Evolutionary conservation across 2,888 invertebrate species (phyloP).

Genomic region (Mythimna impura): DNA sequence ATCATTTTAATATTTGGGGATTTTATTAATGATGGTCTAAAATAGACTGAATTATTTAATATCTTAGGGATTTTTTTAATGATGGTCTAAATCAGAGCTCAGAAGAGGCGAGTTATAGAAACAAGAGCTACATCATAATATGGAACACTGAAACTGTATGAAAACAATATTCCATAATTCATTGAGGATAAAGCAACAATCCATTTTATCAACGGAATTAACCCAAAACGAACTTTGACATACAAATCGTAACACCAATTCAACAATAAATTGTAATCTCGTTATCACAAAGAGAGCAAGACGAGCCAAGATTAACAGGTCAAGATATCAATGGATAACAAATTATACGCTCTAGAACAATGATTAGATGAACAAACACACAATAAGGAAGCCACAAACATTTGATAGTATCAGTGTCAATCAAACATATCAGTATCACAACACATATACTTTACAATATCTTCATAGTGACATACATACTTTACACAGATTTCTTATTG

Average conservation of each 20-base stretch:
- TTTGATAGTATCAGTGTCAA: constrained; percentile 39
- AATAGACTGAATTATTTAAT: no score
- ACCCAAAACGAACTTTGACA: constrained; percentile 44
- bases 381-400: constrained; percentile 54
- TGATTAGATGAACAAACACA: constrained; percentile 40
- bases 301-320: constrained; percentile 30
- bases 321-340: constrained; percentile 23
- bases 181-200: constrained; percentile 21
- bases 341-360: constrained; percentile 32
- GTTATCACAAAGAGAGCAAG: constrained; percentile 15
- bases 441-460: constrained; percentile 17
- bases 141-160: neutral
- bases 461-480: constrained; percentile 7
- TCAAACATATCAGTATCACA: constrained; percentile 33
- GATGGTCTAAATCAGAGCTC: no score
- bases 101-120: no score
- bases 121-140: neutral
- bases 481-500: constrained; percentile 25
- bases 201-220: constrained; percentile 34
- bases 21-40: neutral
- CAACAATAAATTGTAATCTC: constrained; percentile 45
- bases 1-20: neutral
- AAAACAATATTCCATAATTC: neutral
- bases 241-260: constrained; percentile 37
- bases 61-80: no score